Percentiles rank a stretch among this genome's conserved stretches.
These are phyloP conservation scores for Acridotheres tristis DNA, from an alignment of 2,797 vertebrate genomes.

Conservation along the genomic window DNA sequence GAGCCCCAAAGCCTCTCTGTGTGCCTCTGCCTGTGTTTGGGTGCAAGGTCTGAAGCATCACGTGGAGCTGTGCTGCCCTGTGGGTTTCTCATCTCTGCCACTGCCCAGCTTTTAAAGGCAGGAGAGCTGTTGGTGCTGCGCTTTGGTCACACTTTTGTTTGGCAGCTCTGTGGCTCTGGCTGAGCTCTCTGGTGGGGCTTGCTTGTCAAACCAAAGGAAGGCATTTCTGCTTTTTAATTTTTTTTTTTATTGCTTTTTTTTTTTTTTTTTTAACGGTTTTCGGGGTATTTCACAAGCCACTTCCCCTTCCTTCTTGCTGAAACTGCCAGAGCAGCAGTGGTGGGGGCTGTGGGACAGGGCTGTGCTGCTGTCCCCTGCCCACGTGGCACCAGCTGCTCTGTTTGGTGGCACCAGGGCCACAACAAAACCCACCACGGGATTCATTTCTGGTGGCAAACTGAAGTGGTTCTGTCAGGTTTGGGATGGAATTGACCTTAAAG, in stretches of 20 bases:
- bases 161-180: accelerated
- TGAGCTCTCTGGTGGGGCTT: background rate
- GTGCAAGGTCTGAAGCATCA: background rate
- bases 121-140: background rate
- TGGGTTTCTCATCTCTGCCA: background rate
- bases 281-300: background rate
- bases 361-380: background rate
- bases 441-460: background rate
- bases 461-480: background rate
- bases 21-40: background rate
- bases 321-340: background rate
- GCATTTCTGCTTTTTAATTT: background rate
- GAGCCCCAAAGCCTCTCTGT: background rate
- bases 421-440: background rate
- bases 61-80: background rate
- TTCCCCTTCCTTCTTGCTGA: conserved; percentile 28
- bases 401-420: background rate
- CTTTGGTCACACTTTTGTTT: background rate
- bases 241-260: background rate
- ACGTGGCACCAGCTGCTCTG: accelerated
- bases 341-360: background rate
- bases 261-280: background rate
- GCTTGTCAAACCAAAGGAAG: background rate
- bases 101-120: background rate
- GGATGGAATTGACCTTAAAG: background rate